Conservation (phyloP, 2,888 invertebrate genomes). For the Syritta pipiens region DNA sequence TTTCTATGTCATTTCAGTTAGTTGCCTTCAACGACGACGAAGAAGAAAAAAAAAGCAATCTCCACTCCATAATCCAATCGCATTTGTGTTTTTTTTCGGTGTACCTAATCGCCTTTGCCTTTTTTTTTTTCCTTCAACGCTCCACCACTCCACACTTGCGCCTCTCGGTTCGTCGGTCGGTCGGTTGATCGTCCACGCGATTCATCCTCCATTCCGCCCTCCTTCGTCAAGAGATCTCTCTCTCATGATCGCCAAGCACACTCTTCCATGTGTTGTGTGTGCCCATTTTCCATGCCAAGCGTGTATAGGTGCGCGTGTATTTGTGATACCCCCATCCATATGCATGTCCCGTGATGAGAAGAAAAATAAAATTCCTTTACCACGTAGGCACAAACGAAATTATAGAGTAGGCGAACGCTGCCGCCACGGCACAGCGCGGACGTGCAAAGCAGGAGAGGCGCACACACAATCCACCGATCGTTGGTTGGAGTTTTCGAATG, state of each 20-base stretch:
- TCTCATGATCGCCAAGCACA: conserved; percentile 9
- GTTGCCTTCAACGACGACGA: conserved; percentile 48
- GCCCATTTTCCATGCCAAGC: conserved; percentile 50
- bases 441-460: background rate
- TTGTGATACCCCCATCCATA: conserved; percentile 58
- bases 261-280: conserved; percentile 10
- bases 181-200: conserved; percentile 59
- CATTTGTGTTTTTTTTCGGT: conserved; percentile 48
- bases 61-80: conserved; percentile 64
- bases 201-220: conserved; percentile 55
- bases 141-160: conserved; percentile 40
- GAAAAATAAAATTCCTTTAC: conserved; percentile 69
- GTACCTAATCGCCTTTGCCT: conserved; percentile 69
- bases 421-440: conserved; percentile 1
- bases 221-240: conserved; percentile 10
- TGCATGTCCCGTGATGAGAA: conserved; percentile 68
- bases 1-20: conserved; percentile 68
- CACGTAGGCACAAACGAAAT: conserved; percentile 66
- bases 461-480: too few relatives aligned
- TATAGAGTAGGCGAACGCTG: conserved; percentile 62
- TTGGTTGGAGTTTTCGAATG: conserved; percentile 41
- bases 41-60: conserved; percentile 44
- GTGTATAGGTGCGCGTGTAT: conserved; percentile 2
- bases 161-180: conserved; percentile 3
- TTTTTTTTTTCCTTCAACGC: conserved; percentile 37